phyloP scores from a whole-genome alignment of 2,888 invertebrate genomes.

The Artemia sp. region DNA sequence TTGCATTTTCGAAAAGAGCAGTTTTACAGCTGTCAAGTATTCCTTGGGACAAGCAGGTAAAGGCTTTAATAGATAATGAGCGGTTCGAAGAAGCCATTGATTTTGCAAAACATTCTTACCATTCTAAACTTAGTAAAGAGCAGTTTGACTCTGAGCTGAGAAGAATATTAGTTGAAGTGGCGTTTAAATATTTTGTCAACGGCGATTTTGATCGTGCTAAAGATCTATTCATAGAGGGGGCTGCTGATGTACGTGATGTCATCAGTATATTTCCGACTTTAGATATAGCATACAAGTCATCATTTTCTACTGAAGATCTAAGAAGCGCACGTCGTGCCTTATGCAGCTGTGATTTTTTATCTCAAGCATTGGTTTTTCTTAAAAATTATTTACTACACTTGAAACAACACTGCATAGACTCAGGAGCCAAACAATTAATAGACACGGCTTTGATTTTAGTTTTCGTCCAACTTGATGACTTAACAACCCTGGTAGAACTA shows the following conservation, averaged over 20 bases:
- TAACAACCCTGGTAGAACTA: not conserved
- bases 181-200: not conserved
- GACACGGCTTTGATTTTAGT: constrained; percentile 1
- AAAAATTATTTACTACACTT: not conserved
- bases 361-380: not conserved
- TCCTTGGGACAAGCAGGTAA: not conserved
- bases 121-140: not conserved
- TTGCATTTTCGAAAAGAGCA: not conserved
- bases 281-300: not conserved
- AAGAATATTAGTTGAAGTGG: not conserved
- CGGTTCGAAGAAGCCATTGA: constrained; percentile 3
- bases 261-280: not conserved
- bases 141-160: not conserved
- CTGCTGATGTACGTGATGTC: not conserved
- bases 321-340: not conserved
- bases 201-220: not conserved
- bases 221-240: constrained; percentile 1
- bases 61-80: not conserved
- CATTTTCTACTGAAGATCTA: not conserved
- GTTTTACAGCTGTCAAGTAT: constrained; percentile 6
- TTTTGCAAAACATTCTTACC: not conserved
- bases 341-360: not conserved
- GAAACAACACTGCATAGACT: not conserved
- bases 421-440: not conserved
- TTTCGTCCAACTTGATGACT: not conserved